Base-by-base conservation (phyloP, 1,140 invertebrate species). In the Pseudoatta argentina region DNA sequence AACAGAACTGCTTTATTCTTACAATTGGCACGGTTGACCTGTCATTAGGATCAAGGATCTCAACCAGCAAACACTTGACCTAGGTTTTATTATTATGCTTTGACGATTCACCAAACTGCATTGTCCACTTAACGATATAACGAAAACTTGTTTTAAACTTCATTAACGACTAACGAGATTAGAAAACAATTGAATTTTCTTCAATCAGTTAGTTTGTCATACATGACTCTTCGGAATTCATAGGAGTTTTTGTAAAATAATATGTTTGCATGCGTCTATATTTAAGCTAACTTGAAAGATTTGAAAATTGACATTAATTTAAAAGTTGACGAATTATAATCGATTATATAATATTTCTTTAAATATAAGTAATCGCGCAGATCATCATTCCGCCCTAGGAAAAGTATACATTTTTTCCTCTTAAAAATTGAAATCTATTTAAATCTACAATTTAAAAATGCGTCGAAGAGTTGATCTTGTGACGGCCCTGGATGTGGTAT, bases 1-100 rank as follows among this genome's bases (percentile, higher is more conserved):
- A 44, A 86, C 79, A 87, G 24, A 66, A 61, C 14, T 67, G 88
- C 51, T 75, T 89, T 73, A 61, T 91, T 90, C 69, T 86, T 88
- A 91, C 75, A 93, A 92, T 94, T 93, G 92, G 92, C 93, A 93
- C 88, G 88, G 90, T 91, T 93, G 92, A 93, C 93, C 93, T 83
- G 89, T 92, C 93, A 93, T 94, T 94, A 94, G 93, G 93, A 93
- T 94, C 93, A 94, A 94, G 93, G 93, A 94, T 93, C 87, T 88
- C 86, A 44, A 75, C 53, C 85, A 61, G 24, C 69, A 55, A 82
- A 72, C 71, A 86, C 63, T 69, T 61, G 75, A 86, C 86, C 78
- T 90, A 83, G 72, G 85, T 88, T 89, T 87, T 79, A 89, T 87
- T 79, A 89, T 87, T 87, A 76, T 85, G 78, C 67, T 55, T 85